Percentiles rank a stretch among this genome's conserved stretches.
These are phyloP conservation scores for Dipodomys ordii DNA, from an alignment of 2,113 vertebrate genomes.

Conservation along the genomic window DNA sequence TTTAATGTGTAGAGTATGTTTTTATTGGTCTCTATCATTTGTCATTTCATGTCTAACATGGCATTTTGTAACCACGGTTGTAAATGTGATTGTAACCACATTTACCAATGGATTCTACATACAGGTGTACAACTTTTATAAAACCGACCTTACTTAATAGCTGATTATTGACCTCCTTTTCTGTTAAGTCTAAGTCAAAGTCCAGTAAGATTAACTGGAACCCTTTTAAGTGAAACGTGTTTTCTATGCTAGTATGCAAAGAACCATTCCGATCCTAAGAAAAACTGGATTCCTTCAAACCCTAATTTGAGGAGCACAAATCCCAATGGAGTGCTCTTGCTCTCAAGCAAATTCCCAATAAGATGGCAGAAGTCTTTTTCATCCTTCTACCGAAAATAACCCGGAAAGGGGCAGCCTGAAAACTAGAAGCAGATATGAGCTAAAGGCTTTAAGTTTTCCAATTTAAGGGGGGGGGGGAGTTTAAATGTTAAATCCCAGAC, in stretches of 20 bases:
- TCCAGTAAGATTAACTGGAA: not conserved
- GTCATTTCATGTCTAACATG: not conserved
- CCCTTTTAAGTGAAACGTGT: not conserved
- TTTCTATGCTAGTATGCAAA: not conserved
- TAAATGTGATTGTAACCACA: not conserved
- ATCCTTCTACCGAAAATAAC: not conserved
- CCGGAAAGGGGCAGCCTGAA: not conserved
- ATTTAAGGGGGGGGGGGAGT: not conserved
- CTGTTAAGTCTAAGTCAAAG: constrained; percentile 16
- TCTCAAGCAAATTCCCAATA: constrained; percentile 1
- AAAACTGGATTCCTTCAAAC: constrained; percentile 9
- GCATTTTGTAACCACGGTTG: no score
- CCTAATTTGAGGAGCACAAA: constrained; percentile 18
- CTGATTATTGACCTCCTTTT: not conserved
- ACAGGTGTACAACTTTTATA: not conserved
- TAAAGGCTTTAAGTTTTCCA: not conserved
- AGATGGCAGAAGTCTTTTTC: not conserved
- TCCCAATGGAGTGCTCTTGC: not conserved
- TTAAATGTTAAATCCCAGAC: not conserved
- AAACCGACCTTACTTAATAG: constrained; percentile 10
- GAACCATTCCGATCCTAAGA: not conserved
- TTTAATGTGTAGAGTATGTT: not conserved
- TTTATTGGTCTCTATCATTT: constrained; percentile 2
- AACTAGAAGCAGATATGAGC: constrained; percentile 13
- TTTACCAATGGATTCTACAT: not conserved